These are phyloP conservation scores for Philereme transversata DNA, from an alignment of 2,888 invertebrate species.

Conservation along the genomic window DNA sequence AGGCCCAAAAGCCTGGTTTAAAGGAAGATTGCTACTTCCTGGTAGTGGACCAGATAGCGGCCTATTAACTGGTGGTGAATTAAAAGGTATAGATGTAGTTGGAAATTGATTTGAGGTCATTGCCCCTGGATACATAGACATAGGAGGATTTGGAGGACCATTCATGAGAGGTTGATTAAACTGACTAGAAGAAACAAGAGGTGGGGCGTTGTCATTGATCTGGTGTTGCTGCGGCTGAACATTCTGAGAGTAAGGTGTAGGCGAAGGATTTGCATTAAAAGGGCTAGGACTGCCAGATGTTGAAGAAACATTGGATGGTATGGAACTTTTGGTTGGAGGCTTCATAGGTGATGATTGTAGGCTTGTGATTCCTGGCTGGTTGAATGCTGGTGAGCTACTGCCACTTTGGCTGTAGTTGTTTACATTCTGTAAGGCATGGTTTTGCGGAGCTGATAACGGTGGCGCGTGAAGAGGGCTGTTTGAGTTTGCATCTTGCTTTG, in stretches of 20 bases:
- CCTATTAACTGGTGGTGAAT: conserved; percentile 34
- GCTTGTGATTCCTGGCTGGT: conserved; percentile 62
- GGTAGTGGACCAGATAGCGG: conserved; percentile 17
- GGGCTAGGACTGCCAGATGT: conserved; percentile 54
- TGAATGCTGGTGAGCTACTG: conserved; percentile 75
- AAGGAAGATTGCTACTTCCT: conserved; percentile 22
- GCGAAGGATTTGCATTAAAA: conserved; percentile 52
- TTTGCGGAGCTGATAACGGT: conserved; percentile 44
- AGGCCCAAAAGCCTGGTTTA: conserved; percentile 30
- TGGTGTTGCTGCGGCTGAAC: conserved; percentile 57
- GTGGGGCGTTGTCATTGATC: conserved; percentile 76
- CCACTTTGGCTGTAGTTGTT: conserved; percentile 70
- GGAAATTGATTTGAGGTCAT: conserved; percentile 46
- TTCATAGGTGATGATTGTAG: conserved; percentile 63
- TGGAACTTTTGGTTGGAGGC: conserved; percentile 46
- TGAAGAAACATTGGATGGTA: conserved; percentile 51
- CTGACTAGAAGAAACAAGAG: conserved; percentile 76
- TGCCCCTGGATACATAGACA: conserved; percentile 25
- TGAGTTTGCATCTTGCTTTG: conserved; percentile 72
- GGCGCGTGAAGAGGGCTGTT: conserved; percentile 62
- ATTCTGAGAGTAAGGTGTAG: conserved; percentile 56
- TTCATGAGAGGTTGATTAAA: conserved; percentile 64
- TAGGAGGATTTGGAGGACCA: conserved; percentile 63
- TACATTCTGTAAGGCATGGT: conserved; percentile 54
- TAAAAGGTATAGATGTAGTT: conserved; percentile 48